These are phyloP conservation scores for Caenorhabditis uteleia DNA, from an alignment of 2,888 invertebrate species.

Conservation along the genomic window DNA sequence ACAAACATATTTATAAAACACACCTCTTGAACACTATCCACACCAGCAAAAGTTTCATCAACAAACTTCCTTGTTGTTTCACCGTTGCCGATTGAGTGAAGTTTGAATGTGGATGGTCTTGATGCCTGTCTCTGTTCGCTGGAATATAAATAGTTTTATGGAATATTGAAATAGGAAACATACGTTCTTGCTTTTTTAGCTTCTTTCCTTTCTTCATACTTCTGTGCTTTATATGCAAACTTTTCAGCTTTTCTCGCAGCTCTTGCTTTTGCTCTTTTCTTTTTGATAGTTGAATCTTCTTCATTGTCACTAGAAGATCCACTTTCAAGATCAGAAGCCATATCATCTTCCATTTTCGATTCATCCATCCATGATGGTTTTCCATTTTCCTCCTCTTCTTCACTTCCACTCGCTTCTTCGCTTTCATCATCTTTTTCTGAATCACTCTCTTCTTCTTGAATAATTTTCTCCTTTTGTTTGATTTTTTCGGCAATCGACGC, in stretches of 20 bases:
- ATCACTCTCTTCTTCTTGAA: constrained; percentile 28
- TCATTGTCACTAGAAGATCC: constrained; percentile 25
- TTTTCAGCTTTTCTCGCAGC: constrained; percentile 20
- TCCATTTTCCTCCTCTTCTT: constrained; percentile 4
- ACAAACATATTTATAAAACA: not conserved
- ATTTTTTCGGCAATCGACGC: constrained; percentile 20
- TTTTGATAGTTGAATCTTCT: constrained; percentile 21
- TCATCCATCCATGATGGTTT: constrained; percentile 27
- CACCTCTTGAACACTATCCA: not conserved
- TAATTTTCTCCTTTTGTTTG: constrained; percentile 17
- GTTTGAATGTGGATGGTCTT: constrained; percentile 47
- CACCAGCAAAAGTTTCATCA: constrained; percentile 30
- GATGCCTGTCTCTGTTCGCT: constrained; percentile 30
- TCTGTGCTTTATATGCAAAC: constrained; percentile 20
- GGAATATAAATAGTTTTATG: constrained; percentile 3
- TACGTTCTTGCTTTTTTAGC: constrained; percentile 34
- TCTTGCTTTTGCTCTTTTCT: constrained; percentile 21
- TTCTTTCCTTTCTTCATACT: constrained; percentile 33
- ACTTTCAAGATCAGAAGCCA: constrained; percentile 32
- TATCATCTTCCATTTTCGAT: constrained; percentile 16
- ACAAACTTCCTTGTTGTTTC: constrained; percentile 49
- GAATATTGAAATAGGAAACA: not conserved
- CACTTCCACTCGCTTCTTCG: constrained; percentile 24
- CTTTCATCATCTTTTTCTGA: constrained; percentile 32
- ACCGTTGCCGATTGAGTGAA: constrained; percentile 43